Conservation (phyloP, 2,888 invertebrate genomes). For the Drosophila demipolita region DNA sequence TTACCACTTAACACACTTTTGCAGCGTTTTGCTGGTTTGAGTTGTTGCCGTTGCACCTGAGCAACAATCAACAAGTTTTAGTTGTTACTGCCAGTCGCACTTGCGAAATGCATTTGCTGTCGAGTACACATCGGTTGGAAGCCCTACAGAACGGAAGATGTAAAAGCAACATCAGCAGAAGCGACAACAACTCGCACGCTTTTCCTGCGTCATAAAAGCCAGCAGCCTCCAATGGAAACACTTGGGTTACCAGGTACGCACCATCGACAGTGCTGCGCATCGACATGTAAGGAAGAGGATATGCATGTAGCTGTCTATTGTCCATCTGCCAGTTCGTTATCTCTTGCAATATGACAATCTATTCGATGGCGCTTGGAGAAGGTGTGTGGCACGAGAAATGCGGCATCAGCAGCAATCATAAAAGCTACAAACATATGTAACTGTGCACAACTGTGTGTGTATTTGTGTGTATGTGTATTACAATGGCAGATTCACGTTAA, state of each 20-base stretch:
- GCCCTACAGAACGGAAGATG: slow-evolving; percentile 44
- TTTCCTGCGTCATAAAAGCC: slow-evolving; percentile 49
- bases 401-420: slow-evolving; percentile 48
- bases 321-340: slow-evolving; percentile 67
- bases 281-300: slow-evolving; percentile 60
- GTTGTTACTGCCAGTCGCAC: slow-evolving; percentile 41
- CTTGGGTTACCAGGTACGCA: slow-evolving; percentile 35
- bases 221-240: slow-evolving; percentile 36
- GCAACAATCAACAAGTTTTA: slow-evolving; percentile 71
- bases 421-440: slow-evolving; percentile 50
- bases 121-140: slow-evolving; percentile 39
- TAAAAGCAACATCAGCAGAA: slow-evolving; percentile 25
- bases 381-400: neutral
- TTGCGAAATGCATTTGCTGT: slow-evolving; percentile 63
- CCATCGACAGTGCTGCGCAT: slow-evolving; percentile 29
- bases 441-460: neutral
- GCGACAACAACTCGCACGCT: slow-evolving; percentile 24
- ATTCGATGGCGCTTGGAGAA: slow-evolving; percentile 40
- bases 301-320: slow-evolving; percentile 50
- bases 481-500: slow-evolving; percentile 67
- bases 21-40: slow-evolving; percentile 18
- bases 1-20: slow-evolving; percentile 64
- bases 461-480: slow-evolving; percentile 16
- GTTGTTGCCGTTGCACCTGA: slow-evolving; percentile 38
- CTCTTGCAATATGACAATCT: slow-evolving; percentile 74